These are phyloP conservation scores for Mesochorus sp. DNA, from an alignment of 2,888 invertebrate species.

Conservation along the genomic window DNA sequence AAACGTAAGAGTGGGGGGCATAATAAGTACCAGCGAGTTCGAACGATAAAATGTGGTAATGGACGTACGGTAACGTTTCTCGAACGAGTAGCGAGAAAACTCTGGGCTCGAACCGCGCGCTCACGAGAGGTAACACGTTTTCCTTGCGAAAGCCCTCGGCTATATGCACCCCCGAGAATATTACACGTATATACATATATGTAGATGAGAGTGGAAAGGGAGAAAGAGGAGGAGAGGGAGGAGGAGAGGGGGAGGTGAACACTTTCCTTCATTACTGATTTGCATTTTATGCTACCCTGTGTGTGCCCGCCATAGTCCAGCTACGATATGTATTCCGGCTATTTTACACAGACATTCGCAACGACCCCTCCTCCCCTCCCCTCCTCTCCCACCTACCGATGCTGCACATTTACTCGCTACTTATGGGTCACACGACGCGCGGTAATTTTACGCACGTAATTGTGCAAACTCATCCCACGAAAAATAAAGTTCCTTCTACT, in stretches of 20 bases:
- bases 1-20: too few species aligned
- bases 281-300: constrained; percentile 56
- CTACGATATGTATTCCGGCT: constrained; percentile 52
- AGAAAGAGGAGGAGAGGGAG: too few species aligned
- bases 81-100: constrained; percentile 27
- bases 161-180: constrained; percentile 18
- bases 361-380: too few species aligned
- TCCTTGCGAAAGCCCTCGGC: constrained; percentile 42
- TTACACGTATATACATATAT: constrained; percentile 21
- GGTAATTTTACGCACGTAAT: constrained; percentile 48
- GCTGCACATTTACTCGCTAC: constrained; percentile 54
- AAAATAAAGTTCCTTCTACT: constrained; percentile 16
- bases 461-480: constrained; percentile 28
- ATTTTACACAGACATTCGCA: constrained; percentile 55
- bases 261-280: constrained; percentile 62
- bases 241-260: constrained; percentile 44
- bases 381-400: too few species aligned
- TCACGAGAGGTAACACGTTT: constrained; percentile 59
- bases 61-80: constrained; percentile 53
- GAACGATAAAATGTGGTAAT: constrained; percentile 63
- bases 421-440: constrained; percentile 17
- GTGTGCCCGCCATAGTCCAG: constrained; percentile 23
- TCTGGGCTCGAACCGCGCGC: constrained; percentile 32
- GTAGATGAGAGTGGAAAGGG: constrained; percentile 15
- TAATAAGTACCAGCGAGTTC: constrained; percentile 60